A percentile compares a stretch with the other conserved stretches of the same genome.
phyloP scores from a whole-genome alignment of 1,140 invertebrate genomes.

The Chlorops oryzae region DNA sequence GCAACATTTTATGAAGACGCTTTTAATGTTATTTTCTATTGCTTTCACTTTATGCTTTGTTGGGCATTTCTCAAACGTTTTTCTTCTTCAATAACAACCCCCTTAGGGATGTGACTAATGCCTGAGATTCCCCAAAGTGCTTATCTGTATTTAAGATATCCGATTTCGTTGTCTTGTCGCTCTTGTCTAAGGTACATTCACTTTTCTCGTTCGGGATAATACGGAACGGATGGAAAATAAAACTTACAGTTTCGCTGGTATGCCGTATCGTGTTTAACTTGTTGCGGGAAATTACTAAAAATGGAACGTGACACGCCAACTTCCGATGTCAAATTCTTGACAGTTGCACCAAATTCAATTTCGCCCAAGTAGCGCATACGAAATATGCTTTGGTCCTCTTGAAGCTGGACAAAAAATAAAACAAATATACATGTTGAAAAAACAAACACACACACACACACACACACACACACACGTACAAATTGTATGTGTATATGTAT shows the following conservation, averaged over 20 bases:
- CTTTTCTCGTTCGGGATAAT: too few relatives aligned
- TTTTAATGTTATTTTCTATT: too few relatives aligned
- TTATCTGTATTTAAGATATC: too few relatives aligned
- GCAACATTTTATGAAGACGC: too few relatives aligned
- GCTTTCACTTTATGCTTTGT: too few relatives aligned
- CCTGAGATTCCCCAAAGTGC: too few relatives aligned
- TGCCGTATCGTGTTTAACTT: slow-evolving; percentile 45
- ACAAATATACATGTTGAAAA: slow-evolving; percentile 12
- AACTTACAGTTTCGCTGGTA: slow-evolving; percentile 46
- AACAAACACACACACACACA: background rate
- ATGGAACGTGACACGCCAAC: slow-evolving; percentile 47
- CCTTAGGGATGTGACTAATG: too few relatives aligned
- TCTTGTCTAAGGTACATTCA: too few relatives aligned
- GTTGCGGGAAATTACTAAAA: slow-evolving; percentile 47
- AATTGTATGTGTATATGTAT: background rate
- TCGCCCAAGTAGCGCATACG: slow-evolving; percentile 47
- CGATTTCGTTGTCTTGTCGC: too few relatives aligned
- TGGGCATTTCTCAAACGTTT: too few relatives aligned
- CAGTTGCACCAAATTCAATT: slow-evolving; percentile 47
- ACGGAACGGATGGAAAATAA: too few relatives aligned
- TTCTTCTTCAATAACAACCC: too few relatives aligned
- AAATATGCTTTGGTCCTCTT: slow-evolving; percentile 47
- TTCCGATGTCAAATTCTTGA: slow-evolving; percentile 47
- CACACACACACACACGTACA: background rate
- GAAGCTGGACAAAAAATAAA: slow-evolving; percentile 37